Conservation (phyloP, 2,888 invertebrate species). For the Mamestra brassicae region DNA sequence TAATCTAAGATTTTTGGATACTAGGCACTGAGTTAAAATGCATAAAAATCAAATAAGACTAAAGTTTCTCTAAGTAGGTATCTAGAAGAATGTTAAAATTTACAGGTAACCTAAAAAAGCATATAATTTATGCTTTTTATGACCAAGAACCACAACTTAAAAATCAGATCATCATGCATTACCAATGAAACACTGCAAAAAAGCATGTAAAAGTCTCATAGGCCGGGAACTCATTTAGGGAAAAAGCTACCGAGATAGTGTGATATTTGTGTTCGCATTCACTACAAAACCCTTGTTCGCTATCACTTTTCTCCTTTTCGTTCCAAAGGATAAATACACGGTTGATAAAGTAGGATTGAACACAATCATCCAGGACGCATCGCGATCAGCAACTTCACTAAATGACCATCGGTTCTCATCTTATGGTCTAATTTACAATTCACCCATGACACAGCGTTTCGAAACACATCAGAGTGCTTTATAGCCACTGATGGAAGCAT, state of each 20-base stretch:
- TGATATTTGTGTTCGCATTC: neutral
- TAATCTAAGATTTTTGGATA: conserved; percentile 6
- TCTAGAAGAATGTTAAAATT: neutral
- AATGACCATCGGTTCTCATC: neutral
- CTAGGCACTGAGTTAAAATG: conserved; percentile 4
- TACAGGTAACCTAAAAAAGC: neutral
- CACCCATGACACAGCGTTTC: conserved; percentile 1
- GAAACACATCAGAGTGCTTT: neutral
- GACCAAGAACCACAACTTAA: conserved; percentile 5
- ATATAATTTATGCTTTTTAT: conserved; percentile 7
- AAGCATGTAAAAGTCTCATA: conserved; percentile 14
- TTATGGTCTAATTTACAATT: conserved; percentile 7
- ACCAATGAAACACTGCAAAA: conserved; percentile 4
- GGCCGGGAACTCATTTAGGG: neutral
- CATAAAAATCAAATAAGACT: neutral
- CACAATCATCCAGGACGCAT: neutral
- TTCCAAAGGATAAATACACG: neutral
- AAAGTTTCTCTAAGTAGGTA: conserved; percentile 15
- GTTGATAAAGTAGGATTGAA: neutral
- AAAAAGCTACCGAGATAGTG: conserved; percentile 7
- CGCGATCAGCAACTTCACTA: neutral
- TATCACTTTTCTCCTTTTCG: neutral
- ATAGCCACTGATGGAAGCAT: neutral
- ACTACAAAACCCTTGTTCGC: neutral
- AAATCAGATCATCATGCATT: conserved; percentile 35